These are phyloP conservation scores for Actinemys pallida DNA, from an alignment of 2,113 vertebrate species.

Conservation along the genomic window DNA sequence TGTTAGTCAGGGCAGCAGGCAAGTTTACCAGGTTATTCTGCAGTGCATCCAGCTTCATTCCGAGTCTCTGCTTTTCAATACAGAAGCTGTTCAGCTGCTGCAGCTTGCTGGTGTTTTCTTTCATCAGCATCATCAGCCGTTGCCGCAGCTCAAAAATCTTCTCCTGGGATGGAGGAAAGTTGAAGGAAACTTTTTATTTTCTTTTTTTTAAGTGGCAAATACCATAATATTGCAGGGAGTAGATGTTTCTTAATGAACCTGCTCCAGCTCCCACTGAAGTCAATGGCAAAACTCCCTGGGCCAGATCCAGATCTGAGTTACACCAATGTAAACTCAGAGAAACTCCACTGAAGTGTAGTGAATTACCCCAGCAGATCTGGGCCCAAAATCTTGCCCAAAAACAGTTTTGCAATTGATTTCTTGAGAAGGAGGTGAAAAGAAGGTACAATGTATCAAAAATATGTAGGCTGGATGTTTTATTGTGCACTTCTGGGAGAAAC, in stretches of 20 bases:
- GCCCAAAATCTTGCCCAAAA: background rate
- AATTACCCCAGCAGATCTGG: background rate
- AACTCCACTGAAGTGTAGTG: background rate
- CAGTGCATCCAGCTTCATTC: slow-evolving; percentile 78
- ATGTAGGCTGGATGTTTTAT: background rate
- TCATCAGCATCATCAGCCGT: slow-evolving; percentile 80
- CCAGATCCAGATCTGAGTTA: background rate
- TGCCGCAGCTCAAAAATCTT: slow-evolving; percentile 78
- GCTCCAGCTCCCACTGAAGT: background rate
- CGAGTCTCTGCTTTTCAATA: slow-evolving; percentile 82
- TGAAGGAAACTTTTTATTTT: background rate
- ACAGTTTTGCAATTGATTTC: background rate
- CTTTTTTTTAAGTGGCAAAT: background rate
- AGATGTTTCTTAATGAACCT: background rate
- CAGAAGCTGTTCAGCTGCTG: slow-evolving; percentile 77
- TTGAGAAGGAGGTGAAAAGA: background rate
- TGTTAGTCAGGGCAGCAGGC: background rate
- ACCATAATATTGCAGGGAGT: background rate
- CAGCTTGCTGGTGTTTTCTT: slow-evolving; percentile 83
- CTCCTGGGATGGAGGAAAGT: slow-evolving; percentile 70
- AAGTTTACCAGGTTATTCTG: slow-evolving; percentile 81
- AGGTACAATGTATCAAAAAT: background rate
- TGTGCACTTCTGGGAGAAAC: background rate
- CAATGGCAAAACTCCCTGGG: background rate
- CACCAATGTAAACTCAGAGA: background rate